Percentiles rank a stretch among this genome's conserved stretches.
These are phyloP conservation scores for Pyrgus malvae DNA, from an alignment of 2,888 invertebrate species.

Conservation along the genomic window DNA sequence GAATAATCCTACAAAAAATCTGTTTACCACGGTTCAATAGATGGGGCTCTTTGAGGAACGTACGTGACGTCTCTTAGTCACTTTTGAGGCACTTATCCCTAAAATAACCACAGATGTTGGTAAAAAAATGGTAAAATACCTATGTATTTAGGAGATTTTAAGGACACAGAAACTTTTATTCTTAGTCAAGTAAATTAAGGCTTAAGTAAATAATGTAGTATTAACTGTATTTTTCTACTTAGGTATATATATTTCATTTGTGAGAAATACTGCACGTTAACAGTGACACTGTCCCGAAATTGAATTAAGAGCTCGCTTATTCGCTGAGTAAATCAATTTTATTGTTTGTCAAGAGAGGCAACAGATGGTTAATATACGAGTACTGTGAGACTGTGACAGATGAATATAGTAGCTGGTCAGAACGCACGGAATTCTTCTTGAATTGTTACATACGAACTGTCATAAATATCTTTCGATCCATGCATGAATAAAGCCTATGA, in stretches of 20 bases:
- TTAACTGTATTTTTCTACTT: no score
- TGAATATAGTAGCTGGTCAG: constrained; percentile 21
- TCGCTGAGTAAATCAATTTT: constrained; percentile 23
- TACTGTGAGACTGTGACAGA: constrained; percentile 24
- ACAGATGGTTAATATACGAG: constrained; percentile 23
- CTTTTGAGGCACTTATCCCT: no score
- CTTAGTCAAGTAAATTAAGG: no score
- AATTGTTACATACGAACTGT: not conserved
- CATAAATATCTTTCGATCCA: constrained; percentile 13
- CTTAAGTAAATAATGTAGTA: no score
- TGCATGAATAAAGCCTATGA: constrained; percentile 19
- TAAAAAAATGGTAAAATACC: no score
- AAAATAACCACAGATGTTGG: no score
- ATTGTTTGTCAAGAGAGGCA: constrained; percentile 27
- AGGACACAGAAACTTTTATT: no score
- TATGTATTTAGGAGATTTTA: no score
- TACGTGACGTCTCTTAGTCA: no score
- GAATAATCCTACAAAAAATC: no score
- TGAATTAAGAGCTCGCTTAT: constrained; percentile 22
- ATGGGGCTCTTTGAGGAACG: no score
- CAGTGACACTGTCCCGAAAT: constrained; percentile 8
- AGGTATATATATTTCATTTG: not conserved
- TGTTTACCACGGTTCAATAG: no score
- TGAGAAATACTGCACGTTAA: constrained; percentile 3
- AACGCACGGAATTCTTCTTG: constrained; percentile 13